Evolutionary conservation across 2,888 invertebrate genomes (phyloP).

Genomic region (Antheraea assamensis): DNA sequence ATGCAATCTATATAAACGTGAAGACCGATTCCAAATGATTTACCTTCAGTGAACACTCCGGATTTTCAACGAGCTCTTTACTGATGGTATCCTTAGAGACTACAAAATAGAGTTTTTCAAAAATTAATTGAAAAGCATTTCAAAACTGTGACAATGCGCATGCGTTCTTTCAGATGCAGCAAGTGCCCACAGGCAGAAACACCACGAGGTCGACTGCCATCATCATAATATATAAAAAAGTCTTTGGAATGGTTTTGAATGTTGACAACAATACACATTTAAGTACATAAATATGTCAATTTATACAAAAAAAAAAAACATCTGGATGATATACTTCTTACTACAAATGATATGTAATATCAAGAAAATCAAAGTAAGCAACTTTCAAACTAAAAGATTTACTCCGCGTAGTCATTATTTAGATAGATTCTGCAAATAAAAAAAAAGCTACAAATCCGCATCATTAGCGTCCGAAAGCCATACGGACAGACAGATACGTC

Average conservation of each 20-base stretch:
- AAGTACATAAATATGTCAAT: neutral
- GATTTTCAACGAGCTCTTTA: no score
- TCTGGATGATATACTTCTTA: neutral
- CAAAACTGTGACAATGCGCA: no score
- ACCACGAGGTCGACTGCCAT: neutral
- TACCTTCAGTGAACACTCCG: no score
- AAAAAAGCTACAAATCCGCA: conserved; percentile 59
- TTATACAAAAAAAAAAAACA: neutral
- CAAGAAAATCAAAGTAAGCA: conserved; percentile 27
- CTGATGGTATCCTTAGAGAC: no score
- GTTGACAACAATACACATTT: neutral
- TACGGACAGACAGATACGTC: conserved; percentile 61
- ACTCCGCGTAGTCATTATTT: conserved; percentile 61
- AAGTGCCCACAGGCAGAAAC: no score
- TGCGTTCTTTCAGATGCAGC: no score
- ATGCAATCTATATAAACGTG: no score
- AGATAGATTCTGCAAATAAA: conserved; percentile 65
- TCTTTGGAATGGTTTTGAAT: no score
- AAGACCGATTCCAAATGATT: no score
- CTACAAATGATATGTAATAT: neutral
- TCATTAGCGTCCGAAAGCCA: conserved; percentile 73
- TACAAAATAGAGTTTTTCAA: no score
- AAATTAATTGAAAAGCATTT: no score
- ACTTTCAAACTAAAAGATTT: conserved; percentile 43
- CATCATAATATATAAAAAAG: no score